Percentiles rank a stretch among this genome's conserved stretches.
Conservation (phyloP, 2,888 invertebrate species). For the Tachina fera region DNA sequence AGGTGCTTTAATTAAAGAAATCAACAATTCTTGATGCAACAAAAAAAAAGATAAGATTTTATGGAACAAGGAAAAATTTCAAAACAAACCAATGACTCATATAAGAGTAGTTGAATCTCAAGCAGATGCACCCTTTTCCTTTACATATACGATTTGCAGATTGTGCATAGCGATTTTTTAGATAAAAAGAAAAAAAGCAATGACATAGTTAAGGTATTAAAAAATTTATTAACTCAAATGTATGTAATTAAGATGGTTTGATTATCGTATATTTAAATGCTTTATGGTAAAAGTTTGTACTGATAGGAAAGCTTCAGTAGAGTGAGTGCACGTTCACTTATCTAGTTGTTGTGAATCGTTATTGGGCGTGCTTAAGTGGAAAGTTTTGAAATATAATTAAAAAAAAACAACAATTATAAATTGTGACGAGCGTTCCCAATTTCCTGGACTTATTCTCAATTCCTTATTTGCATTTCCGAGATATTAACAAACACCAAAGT, state of each 20-base stretch:
- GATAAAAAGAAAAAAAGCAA: not conserved
- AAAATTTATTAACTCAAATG: not conserved
- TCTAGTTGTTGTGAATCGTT: no score
- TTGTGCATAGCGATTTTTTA: not conserved
- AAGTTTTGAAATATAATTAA: no score
- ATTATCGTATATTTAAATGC: not conserved
- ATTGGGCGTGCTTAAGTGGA: no score
- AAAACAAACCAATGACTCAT: conserved; percentile 29
- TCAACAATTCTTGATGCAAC: conserved; percentile 12
- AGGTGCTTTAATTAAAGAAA: conserved; percentile 2
- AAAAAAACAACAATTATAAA: no score
- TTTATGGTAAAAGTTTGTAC: not conserved
- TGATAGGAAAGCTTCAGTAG: no score
- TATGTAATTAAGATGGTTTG: not conserved
- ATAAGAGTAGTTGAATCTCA: not conserved
- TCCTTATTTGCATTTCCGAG: no score
- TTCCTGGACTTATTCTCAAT: no score
- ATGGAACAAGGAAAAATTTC: not conserved
- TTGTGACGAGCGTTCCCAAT: no score
- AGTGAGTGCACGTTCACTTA: no score
- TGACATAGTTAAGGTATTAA: not conserved
- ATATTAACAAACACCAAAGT: no score
- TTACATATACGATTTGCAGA: not conserved
- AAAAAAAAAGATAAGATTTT: conserved; percentile 4
- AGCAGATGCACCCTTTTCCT: not conserved